These are phyloP conservation scores for Pterostichus niger DNA, from an alignment of 2,888 invertebrate species.

Conservation along the genomic window DNA sequence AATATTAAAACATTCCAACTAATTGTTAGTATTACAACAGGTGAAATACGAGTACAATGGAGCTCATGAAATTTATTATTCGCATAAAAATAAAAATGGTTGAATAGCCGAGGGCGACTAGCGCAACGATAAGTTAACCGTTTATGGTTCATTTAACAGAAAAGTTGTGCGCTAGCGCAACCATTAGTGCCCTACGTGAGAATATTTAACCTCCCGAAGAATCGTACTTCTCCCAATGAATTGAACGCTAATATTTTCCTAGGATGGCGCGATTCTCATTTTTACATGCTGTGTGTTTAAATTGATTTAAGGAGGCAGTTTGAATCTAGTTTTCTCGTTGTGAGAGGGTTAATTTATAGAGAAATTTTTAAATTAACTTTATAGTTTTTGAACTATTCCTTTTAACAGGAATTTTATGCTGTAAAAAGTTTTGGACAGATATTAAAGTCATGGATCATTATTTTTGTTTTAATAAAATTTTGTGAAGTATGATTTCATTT, in stretches of 20 bases:
- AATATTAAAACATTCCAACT: neutral
- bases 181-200: constrained; percentile 57
- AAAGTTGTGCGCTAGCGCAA: constrained; percentile 47
- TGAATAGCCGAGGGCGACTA: constrained; percentile 36
- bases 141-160: constrained; percentile 64
- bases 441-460: constrained; percentile 44
- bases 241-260: neutral
- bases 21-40: constrained; percentile 19
- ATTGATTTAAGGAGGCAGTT: constrained; percentile 27
- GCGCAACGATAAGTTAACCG: constrained; percentile 56
- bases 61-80: constrained; percentile 50
- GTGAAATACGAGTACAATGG: constrained; percentile 39
- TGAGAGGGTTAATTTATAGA: constrained; percentile 17
- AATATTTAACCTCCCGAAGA: constrained; percentile 50
- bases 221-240: constrained; percentile 37
- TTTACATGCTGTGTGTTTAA: neutral
- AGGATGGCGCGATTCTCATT: neutral
- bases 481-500: constrained; percentile 33
- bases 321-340: neutral
- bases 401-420: constrained; percentile 15
- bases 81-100: constrained; percentile 52
- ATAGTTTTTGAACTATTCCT: constrained; percentile 24
- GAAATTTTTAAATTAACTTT: neutral
- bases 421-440: constrained; percentile 19
- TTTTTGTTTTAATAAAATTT: constrained; percentile 29